phyloP scores from a whole-genome alignment of 2,113 vertebrate genomes.

The Lepidothrix coronata region DNA sequence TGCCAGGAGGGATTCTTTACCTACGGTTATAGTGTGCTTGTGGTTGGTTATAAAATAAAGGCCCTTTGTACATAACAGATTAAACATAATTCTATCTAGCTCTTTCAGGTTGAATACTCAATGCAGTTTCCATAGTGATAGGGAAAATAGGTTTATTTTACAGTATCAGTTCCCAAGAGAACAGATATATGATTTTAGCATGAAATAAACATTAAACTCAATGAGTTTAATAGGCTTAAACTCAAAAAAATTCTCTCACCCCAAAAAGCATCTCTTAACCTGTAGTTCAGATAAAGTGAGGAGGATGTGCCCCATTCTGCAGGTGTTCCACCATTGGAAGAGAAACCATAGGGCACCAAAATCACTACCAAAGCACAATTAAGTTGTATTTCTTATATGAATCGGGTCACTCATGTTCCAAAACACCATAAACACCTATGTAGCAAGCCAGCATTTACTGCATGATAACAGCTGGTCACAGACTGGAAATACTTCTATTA shows the following conservation, averaged over 20 bases:
- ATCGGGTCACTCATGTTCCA: background rate
- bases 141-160: background rate
- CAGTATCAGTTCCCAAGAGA: background rate
- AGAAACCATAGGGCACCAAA: background rate
- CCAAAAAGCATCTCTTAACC: background rate
- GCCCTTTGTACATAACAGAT: background rate
- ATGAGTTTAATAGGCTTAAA: background rate
- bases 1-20: background rate
- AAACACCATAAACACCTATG: background rate
- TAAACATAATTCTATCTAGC: background rate
- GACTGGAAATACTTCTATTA: background rate
- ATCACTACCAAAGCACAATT: background rate
- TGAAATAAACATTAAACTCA: background rate
- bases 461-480: background rate
- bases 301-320: fast-evolving
- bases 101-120: background rate
- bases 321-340: background rate
- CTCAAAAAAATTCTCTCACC: background rate
- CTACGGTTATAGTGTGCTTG: background rate
- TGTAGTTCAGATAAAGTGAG: background rate
- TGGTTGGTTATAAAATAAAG: background rate
- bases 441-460: background rate
- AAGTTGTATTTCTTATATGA: background rate
- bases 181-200: background rate
- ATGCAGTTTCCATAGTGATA: background rate